Conservation (phyloP, 2,888 invertebrate genomes). For the Cosmopolites sordidus region DNA sequence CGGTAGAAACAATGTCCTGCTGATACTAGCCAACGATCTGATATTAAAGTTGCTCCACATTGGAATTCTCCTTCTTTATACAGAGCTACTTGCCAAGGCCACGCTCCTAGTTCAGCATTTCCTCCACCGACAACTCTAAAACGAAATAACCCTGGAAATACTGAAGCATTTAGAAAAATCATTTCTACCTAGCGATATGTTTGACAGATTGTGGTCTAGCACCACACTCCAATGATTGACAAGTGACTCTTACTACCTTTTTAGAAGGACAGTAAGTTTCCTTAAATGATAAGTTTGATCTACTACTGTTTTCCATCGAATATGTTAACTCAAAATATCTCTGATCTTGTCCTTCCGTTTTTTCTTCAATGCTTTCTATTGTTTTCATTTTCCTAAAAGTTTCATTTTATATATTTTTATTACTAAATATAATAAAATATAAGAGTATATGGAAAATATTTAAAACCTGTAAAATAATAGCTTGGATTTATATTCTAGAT, state of each 20-base stretch:
- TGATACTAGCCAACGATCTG: constrained; percentile 68
- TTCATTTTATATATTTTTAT: not conserved
- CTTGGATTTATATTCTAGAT: no score
- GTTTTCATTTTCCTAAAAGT: constrained; percentile 33
- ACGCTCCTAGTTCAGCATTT: constrained; percentile 70
- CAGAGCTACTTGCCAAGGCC: constrained; percentile 85
- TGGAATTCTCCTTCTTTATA: constrained; percentile 82
- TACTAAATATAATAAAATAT: not conserved
- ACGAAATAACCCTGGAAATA: constrained; percentile 31
- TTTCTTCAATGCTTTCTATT: constrained; percentile 29
- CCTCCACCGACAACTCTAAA: constrained; percentile 77
- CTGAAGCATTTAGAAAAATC: no score
- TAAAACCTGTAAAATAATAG: no score
- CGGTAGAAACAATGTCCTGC: constrained; percentile 80
- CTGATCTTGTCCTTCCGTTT: constrained; percentile 11
- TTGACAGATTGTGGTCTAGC: constrained; percentile 62
- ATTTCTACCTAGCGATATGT: constrained; percentile 62
- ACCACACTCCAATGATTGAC: constrained; percentile 67
- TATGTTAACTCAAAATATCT: constrained; percentile 61
- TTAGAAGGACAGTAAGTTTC: constrained; percentile 59
- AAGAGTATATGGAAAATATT: not conserved
- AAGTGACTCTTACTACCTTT: constrained; percentile 64
- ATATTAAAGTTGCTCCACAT: constrained; percentile 73
- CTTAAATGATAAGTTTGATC: constrained; percentile 63
- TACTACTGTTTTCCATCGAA: constrained; percentile 52